Percentiles rank a stretch among this genome's conserved stretches.
Conservation (phyloP, 2,888 invertebrate species). For the Carcina quercana region DNA sequence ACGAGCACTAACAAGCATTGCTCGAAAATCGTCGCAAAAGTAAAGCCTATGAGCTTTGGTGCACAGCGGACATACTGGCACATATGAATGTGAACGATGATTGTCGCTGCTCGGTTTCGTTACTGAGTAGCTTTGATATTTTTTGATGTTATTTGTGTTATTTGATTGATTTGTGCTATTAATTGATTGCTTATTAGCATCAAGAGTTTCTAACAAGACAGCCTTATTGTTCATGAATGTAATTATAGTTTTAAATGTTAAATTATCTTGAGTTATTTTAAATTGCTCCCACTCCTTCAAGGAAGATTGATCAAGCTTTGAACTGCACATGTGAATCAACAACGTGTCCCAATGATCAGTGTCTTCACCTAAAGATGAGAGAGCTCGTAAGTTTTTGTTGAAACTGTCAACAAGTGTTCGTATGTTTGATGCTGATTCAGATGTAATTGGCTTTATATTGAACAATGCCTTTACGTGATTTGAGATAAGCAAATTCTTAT, state of each 20-base stretch:
- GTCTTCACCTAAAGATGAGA: slow-evolving; percentile 9
- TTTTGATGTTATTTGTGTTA: no score
- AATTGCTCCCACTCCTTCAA: no score
- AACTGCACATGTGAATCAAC: slow-evolving; percentile 10
- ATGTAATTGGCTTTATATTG: slow-evolving; percentile 12
- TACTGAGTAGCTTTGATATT: no score
- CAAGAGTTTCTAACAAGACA: no score
- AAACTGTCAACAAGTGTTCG: slow-evolving; percentile 13
- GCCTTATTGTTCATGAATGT: no score
- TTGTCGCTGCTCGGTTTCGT: no score
- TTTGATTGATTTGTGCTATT: slow-evolving; percentile 12
- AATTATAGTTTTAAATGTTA: no score
- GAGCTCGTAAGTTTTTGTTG: slow-evolving; percentile 12
- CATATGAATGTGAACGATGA: no score
- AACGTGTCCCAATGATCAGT: slow-evolving; percentile 12
- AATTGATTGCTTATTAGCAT: no score
- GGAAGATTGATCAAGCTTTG: no score
- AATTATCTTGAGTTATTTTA: no score
- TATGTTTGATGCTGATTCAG: slow-evolving; percentile 11
- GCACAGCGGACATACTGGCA: no score
- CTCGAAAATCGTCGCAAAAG: slow-evolving; percentile 9
- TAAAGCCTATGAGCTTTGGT: slow-evolving; percentile 10
- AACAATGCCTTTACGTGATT: slow-evolving; percentile 20
- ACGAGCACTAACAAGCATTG: slow-evolving; percentile 7
- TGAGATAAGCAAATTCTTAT: slow-evolving; percentile 16